Base-by-base conservation (phyloP, 2,888 invertebrate genomes). In the Pedicia rivosa region DNA sequence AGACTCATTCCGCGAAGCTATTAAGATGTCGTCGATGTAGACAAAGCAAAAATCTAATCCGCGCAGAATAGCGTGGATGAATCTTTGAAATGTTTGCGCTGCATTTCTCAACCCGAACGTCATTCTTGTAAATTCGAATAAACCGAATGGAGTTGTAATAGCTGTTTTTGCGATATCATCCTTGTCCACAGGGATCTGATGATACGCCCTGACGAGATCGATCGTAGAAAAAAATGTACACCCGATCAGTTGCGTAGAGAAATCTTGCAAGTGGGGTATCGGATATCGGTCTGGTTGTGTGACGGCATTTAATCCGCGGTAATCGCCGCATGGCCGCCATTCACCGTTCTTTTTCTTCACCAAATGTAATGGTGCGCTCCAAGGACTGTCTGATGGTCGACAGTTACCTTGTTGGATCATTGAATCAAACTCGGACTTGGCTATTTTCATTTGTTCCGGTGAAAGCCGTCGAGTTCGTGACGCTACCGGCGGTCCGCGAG, bases 281-380 rank as follows among this genome's bases (percentile, higher is more conserved):
- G 57, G 55, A 38, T 56, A 56, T 3, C 49, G 33, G 42, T 59
- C 55, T 0, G 54, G 52, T 2, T 49, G 37, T 0, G 56, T 61
- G 2, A 35, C 35, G 1, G 43, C 37, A 29, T 55, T 57, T 0
- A 57, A 40, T 2, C 15, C 24, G 1, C 54, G 41, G 33, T 51
- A 55, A 28, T 57, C 52, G 0, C 54, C 53, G 35, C 54, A 53
- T 1, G 51, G 48, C 9, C 55, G 34, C 52, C 51, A 53, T 3
- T 38, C 37, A 1, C 43, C 45, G 7, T 44, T 34, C 15, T 37
- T 38, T 38, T 53, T 53, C 6, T 36, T 40, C 7, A 46, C 49
- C 42, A 54, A 39, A 35, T 53, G 53, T 1, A 62, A 42, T 2
- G 56, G 62, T 28, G 50, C 54, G 0, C 59, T 48, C 58, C 56